Evolutionary conservation across 2,113 vertebrate genomes (phyloP), one percentile per base, ranked within the genome.

Genomic region (Poecile atricapillus): DNA sequence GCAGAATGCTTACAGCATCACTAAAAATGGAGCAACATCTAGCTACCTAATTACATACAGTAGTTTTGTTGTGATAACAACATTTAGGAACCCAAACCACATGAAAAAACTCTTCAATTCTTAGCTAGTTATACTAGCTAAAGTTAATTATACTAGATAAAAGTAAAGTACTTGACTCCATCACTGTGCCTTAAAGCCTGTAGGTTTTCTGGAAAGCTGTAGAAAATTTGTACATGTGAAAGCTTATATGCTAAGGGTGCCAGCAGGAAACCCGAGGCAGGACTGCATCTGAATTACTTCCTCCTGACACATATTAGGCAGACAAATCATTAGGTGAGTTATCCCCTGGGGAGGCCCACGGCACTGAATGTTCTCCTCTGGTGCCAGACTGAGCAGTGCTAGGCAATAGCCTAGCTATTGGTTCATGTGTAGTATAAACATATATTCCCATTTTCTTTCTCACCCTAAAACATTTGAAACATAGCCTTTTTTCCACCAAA

Each of bases 181-280:
- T 41, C 46, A 39, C 10, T 0, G 0, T 44, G 17, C 16, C 41
- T 71, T 50, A 63, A 81, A 83, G 8, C 20, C 7, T 3, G 1
- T 23, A 64, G 15, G 4, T 71, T 53, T 22, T 56, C 41, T 65
- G 58, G 41, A 84, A 91, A 62, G 6, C 5, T 63, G 43, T 8
- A 84, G 27, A 63, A 75, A 47, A 24, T 60, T 43, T 22, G 44
- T 47, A 43, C 13, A 25, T 2, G 2, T 56, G 70, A 85, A 89
- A 93, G 18, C 7, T 77, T 43, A 30, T n/a, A 37, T 23, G 19
- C 3, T 33, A 75, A 58, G 33, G 27, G 43, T 78, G 17, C 30
- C 35, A 75, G 56, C 11, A 87, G 21, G 35, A 89, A 74, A 63
- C 14, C 13, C 15, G 23, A 33, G 15, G 39, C 67, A 84, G 15